These are phyloP conservation scores for Phymorhynchus buccinoides DNA, from an alignment of 1,140 invertebrate species.

Conservation along the genomic window DNA sequence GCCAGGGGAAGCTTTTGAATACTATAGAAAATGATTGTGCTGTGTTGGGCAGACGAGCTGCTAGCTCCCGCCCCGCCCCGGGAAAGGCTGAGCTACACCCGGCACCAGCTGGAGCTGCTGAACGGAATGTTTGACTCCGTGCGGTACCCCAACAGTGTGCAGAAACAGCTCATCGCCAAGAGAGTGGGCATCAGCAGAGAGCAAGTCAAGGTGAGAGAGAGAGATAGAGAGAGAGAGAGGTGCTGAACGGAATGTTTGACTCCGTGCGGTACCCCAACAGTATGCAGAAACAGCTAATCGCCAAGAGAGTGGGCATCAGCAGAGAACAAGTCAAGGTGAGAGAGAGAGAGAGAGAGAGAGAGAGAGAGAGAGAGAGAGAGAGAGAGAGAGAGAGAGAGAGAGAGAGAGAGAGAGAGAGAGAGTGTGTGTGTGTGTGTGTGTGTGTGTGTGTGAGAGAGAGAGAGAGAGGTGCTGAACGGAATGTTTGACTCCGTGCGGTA, in stretches of 20 bases:
- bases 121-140: conserved; percentile 68
- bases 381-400: too few species aligned
- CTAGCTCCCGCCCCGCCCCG: conserved; percentile 64
- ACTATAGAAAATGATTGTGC: not conserved
- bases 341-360: not conserved
- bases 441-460: not conserved
- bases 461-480: not conserved
- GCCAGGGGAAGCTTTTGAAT: not conserved
- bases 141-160: conserved; percentile 71
- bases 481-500: conserved; percentile 52
- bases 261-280: conserved; percentile 69
- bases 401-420: not conserved
- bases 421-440: not conserved
- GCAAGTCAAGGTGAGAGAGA: conserved; percentile 69
- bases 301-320: conserved; percentile 70
- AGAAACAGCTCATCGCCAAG: conserved; percentile 72
- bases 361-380: too few species aligned
- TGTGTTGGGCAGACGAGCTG: conserved; percentile 56
- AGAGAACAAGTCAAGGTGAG: conserved; percentile 72
- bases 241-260: not conserved
- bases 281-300: conserved; percentile 71
- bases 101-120: conserved; percentile 70
- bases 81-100: conserved; percentile 68
- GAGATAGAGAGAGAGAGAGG: not conserved
- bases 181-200: conserved; percentile 70